Conservation (phyloP, 2,113 vertebrate species). For the Narcine bancroftii region DNA sequence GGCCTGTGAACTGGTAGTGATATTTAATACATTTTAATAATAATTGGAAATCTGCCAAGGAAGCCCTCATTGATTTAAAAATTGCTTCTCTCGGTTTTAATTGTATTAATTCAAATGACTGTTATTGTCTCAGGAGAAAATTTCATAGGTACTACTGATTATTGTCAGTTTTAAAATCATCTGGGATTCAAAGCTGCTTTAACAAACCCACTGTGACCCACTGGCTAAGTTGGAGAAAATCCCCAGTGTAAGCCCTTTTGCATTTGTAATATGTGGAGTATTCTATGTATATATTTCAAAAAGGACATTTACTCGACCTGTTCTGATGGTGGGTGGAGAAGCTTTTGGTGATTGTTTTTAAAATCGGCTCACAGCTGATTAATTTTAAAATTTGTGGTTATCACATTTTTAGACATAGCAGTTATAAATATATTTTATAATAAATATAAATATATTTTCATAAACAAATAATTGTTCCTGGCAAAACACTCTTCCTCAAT, state of each 20-base stretch:
- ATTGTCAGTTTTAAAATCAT: not conserved
- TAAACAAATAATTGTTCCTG: not conserved
- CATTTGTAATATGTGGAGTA: not conserved
- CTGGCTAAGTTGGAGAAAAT: not conserved
- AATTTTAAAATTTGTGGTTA: not conserved
- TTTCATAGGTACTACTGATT: not conserved
- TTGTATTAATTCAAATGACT: not conserved
- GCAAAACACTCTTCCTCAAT: not conserved
- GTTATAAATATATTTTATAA: not conserved
- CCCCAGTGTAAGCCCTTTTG: too few relatives aligned
- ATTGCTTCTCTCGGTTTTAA: not conserved
- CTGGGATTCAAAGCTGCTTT: not conserved
- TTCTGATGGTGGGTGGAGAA: not conserved
- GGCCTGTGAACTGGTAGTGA: not conserved
- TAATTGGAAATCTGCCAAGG: not conserved
- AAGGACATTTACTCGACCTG: too few relatives aligned
- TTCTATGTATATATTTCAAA: too few relatives aligned
- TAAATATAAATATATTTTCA: not conserved
- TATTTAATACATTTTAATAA: too few relatives aligned
- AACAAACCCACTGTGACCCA: not conserved
- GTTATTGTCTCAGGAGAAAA: not conserved
- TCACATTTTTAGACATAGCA: not conserved
- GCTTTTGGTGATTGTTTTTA: not conserved
- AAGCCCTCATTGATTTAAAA: not conserved
- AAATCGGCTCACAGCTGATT: not conserved